Conservation (phyloP, 2,888 invertebrate species). For the Melanchra persicariae region DNA sequence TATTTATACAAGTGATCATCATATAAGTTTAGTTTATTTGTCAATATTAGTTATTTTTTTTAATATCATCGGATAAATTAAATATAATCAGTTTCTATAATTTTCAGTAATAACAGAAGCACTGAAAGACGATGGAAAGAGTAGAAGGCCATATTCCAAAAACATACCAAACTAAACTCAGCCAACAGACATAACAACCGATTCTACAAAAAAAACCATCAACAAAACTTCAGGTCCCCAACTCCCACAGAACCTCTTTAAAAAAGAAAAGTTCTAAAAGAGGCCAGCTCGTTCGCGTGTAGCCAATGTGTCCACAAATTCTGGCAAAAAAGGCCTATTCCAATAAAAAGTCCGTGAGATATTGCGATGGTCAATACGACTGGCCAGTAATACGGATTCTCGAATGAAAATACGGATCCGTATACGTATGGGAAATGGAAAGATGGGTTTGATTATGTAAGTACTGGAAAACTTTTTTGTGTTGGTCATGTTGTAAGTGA, state of each 20-base stretch:
- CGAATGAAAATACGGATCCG: slow-evolving; percentile 39
- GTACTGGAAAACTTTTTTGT: slow-evolving; percentile 9
- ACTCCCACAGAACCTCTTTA: slow-evolving; percentile 19
- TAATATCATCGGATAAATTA: too few relatives aligned
- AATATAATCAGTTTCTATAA: too few relatives aligned
- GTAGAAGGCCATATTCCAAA: background rate
- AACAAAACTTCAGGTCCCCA: slow-evolving; percentile 27
- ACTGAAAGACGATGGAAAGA: background rate
- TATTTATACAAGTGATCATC: too few relatives aligned
- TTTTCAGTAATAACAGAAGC: background rate
- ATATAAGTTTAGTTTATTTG: too few relatives aligned
- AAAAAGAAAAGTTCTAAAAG: slow-evolving; percentile 56
- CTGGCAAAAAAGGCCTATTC: slow-evolving; percentile 54
- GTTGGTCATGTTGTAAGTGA: slow-evolving; percentile 6
- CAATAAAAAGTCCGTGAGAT: slow-evolving; percentile 63
- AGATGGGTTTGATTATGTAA: slow-evolving; percentile 38
- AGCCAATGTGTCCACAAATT: slow-evolving; percentile 66
- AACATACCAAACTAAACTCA: background rate
- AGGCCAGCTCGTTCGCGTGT: slow-evolving; percentile 56
- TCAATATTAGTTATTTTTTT: too few relatives aligned
- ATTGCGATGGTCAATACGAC: slow-evolving; percentile 44
- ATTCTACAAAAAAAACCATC: slow-evolving; percentile 25
- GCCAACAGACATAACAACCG: background rate
- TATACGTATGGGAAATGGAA: background rate
- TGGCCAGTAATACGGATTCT: slow-evolving; percentile 39